Evolutionary conservation across 2,113 vertebrate species (phyloP).

Genomic region (Archocentrus centrarchus): DNA sequence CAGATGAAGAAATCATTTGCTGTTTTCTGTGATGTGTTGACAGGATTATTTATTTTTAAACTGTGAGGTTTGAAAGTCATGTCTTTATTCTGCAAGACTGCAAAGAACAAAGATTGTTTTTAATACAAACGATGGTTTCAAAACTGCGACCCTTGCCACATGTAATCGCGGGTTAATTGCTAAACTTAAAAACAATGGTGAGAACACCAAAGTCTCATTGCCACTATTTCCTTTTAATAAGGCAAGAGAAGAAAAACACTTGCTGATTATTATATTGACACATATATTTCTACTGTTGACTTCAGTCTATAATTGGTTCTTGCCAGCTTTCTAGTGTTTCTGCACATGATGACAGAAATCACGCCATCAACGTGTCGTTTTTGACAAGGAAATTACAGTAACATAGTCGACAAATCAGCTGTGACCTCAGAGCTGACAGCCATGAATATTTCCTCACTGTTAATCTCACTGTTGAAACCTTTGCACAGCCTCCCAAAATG

Average conservation of each 20-base stretch:
- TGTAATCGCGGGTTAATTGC: background rate
- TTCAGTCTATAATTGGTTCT: background rate
- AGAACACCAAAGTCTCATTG: background rate
- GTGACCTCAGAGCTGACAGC: slow-evolving; percentile 44
- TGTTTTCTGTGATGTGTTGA: too few species aligned
- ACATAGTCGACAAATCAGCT: slow-evolving; percentile 43
- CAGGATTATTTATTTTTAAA: too few species aligned
- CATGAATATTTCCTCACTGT: slow-evolving; percentile 54
- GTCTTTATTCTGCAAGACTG: too few species aligned
- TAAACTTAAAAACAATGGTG: background rate
- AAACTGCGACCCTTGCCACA: background rate
- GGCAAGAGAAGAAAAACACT: background rate
- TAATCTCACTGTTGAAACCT: slow-evolving; percentile 55
- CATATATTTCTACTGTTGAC: background rate
- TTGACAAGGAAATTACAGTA: slow-evolving; percentile 53
- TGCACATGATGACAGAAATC: background rate
- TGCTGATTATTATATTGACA: background rate
- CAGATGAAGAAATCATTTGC: too few species aligned
- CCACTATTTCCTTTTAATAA: background rate
- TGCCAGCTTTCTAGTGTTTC: background rate
- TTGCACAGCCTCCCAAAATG: slow-evolving; percentile 21
- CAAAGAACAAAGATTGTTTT: too few species aligned
- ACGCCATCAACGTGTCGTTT: background rate
- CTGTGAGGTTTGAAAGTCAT: too few species aligned
- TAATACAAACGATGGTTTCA: background rate